phyloP scores from a whole-genome alignment of 2,888 invertebrate genomes.

The Noctua comes region DNA sequence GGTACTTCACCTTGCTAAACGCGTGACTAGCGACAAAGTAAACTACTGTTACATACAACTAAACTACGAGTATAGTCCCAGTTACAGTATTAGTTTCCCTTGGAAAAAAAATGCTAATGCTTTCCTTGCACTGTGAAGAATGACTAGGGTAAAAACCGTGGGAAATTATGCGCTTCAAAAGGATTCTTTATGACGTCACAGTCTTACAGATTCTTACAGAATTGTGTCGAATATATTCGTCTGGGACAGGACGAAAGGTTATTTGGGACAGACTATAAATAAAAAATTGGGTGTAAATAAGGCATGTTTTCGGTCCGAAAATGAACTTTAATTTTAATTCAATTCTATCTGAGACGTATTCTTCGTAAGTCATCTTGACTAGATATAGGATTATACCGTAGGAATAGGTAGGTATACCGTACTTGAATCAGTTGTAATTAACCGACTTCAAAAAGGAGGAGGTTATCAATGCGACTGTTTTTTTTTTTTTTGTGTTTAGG shows the following conservation, averaged over 20 bases:
- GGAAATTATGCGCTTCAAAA: background rate
- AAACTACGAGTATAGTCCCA: background rate
- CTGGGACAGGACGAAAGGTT: background rate
- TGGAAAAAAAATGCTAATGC: background rate
- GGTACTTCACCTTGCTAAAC: constrained; percentile 1
- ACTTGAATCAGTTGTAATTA: background rate
- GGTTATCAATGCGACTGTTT: too few species aligned
- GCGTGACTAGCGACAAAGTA: constrained; percentile 22
- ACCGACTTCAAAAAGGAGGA: too few species aligned
- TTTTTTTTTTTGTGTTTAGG: too few species aligned
- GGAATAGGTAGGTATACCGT: too few species aligned
- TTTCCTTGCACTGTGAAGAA: background rate
- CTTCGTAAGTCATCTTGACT: background rate
- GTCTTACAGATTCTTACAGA: background rate
- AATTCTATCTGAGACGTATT: background rate
- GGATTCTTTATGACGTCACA: background rate
- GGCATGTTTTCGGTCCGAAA: constrained; percentile 1
- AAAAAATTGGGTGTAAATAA: background rate
- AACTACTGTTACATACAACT: constrained; percentile 20
- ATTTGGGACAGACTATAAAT: background rate
- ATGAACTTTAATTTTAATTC: background rate
- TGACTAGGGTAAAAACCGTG: background rate
- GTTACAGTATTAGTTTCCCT: background rate
- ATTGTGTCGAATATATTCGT: background rate
- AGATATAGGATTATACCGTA: background rate